These are phyloP conservation scores for Trogon surrucura DNA, from an alignment of 2,113 vertebrate species.

Conservation along the genomic window DNA sequence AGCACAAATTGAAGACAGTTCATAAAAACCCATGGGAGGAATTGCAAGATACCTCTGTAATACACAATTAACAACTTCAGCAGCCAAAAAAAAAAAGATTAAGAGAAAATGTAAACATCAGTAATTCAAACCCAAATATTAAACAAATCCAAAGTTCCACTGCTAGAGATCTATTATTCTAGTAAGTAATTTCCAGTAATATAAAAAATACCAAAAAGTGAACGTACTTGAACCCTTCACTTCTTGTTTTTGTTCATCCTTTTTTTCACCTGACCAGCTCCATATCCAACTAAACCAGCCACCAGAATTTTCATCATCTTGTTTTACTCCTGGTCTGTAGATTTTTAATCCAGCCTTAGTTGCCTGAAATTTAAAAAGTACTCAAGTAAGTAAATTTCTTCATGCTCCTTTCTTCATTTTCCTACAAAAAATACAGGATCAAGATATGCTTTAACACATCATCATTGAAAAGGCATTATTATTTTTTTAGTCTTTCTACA, in stretches of 20 bases:
- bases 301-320: conserved; percentile 86
- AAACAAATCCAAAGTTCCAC: neutral
- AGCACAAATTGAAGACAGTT: neutral
- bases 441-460: neutral
- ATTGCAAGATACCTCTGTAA: neutral
- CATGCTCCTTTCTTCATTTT: neutral
- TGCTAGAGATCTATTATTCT: neutral
- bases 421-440: neutral
- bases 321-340: conserved; percentile 86
- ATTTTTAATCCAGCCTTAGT: conserved; percentile 89
- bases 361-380: conserved; percentile 73
- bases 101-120: neutral
- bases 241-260: conserved; percentile 71
- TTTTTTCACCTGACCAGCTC: conserved; percentile 83
- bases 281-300: conserved; percentile 95
- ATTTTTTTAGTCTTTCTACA: neutral
- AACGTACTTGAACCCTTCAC: conserved; percentile 84
- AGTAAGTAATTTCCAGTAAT: neutral
- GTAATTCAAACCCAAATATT: neutral
- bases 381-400: neutral
- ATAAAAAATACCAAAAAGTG: neutral
- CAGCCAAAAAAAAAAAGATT: neutral
- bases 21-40: neutral
- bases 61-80: neutral
- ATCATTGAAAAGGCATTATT: neutral